A percentile compares a stretch with the other conserved stretches of the same genome.
These are phyloP conservation scores for Garra rufa DNA, from an alignment of 2,113 vertebrate genomes.

Conservation along the genomic window DNA sequence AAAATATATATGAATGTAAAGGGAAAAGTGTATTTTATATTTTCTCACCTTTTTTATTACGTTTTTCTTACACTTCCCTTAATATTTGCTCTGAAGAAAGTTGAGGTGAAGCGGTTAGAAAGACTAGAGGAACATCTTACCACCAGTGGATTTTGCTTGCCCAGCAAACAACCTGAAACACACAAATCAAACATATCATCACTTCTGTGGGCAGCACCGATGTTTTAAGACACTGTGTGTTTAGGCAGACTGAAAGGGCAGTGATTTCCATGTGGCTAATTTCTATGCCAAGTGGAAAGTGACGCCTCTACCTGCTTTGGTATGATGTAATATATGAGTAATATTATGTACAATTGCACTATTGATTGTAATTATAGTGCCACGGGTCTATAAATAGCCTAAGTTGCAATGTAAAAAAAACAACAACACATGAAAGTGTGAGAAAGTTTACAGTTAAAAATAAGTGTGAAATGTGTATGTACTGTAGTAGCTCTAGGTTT, in stretches of 20 bases:
- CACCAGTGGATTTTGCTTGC: background rate
- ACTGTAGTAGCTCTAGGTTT: background rate
- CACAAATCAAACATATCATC: slow-evolving; percentile 10
- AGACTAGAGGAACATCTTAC: background rate
- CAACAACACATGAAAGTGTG: background rate
- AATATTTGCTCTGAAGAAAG: background rate
- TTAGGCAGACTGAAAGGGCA: background rate
- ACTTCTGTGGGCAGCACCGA: slow-evolving; percentile 13
- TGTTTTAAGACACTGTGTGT: slow-evolving; percentile 19
- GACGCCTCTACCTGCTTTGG: background rate
- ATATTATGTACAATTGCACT: background rate
- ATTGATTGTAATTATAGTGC: background rate
- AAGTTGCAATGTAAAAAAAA: background rate
- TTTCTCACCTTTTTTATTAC: background rate
- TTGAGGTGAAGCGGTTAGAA: background rate
- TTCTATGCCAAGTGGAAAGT: background rate
- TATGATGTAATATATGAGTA: slow-evolving; percentile 15
- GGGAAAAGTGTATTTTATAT: background rate
- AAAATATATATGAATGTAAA: background rate
- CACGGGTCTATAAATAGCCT: background rate
- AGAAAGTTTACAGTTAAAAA: background rate
- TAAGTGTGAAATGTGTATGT: background rate
- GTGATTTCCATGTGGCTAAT: slow-evolving; percentile 16
- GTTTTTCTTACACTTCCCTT: background rate
- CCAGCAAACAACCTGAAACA: background rate